Evolutionary conservation across 2,113 vertebrate species (phyloP), one percentile per base, ranked within the genome.

Genomic region (Sturnus vulgaris): DNA sequence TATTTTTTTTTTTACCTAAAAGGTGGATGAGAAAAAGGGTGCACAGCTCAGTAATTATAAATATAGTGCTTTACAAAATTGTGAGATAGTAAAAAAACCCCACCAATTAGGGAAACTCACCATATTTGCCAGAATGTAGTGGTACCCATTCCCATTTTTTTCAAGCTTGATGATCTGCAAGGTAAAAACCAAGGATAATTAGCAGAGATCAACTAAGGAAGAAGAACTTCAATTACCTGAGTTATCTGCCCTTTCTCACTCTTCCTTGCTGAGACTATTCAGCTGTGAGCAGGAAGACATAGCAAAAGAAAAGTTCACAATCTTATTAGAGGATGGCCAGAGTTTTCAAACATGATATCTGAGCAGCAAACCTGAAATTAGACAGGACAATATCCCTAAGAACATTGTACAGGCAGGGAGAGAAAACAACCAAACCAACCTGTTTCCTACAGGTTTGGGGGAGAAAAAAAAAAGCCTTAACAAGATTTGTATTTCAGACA

Each of bases 41-140:
- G 37, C 40, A 6, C 2, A 80, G 23, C 15, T 86, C 47, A 37
- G 25, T 64, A 82, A 70, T 28, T 23, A 7, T 28, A 76, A 72
- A 35, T 19, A 42, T 0, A 73, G 12, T 10, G 20, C 11, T 68
- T 86, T 65, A 52, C 8, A 68, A 78, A 55, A 63, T 15, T 47
- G 50, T 5, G 5, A 84, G 13, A 24, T 7, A 76, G 6, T 1
- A 64, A 65, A 68, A 68, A 15, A 17, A 5, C 5, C 12, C 4
- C 3, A 49, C 6, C 44, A 59, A 19, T 1, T 2, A 72, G 37
- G 31, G 37, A 3, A 93, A 92, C 99, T 99, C 98, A 99, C 99
- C 99, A 99, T 97, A 96, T 99, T 99, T 92, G 99, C 99, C 82
- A 99, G 98, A 87, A 99, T 99, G 97, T 99, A 99, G 96, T 99